Percentiles rank a stretch among this genome's conserved stretches.
Conservation (phyloP, 2,113 vertebrate species). For the Chiloscyllium plagiosum region DNA sequence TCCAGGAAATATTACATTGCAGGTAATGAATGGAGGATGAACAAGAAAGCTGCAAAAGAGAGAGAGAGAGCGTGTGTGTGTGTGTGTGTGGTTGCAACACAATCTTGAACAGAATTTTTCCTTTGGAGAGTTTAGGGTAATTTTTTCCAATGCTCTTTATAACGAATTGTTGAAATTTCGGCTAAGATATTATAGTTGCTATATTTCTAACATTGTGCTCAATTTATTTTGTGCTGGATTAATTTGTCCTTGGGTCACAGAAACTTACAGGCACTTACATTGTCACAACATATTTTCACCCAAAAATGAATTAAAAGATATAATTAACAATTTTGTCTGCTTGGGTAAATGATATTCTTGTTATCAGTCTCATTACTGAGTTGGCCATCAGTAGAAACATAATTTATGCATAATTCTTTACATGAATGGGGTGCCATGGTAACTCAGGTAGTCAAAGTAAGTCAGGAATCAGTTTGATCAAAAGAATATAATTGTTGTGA, state of each 20-base stretch:
- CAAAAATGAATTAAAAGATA: not conserved
- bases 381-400: not conserved
- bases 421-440: not conserved
- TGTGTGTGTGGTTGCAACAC: not conserved
- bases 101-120: not conserved
- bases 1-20: not conserved
- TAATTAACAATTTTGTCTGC: not conserved
- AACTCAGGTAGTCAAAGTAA: constrained; percentile 10
- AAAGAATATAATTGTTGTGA: not conserved
- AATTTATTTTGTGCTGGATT: not conserved
- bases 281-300: not conserved
- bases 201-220: not conserved
- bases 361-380: not conserved
- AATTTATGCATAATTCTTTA: not conserved
- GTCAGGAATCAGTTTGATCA: not conserved
- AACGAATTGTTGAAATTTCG: not conserved
- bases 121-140: not conserved
- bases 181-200: not conserved
- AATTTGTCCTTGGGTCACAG: not conserved
- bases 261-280: not conserved
- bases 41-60: no score
- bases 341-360: not conserved
- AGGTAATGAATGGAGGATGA: no score
- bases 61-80: no score
- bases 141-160: not conserved